These are phyloP conservation scores for Punctoribates punctum DNA, from an alignment of 2,888 invertebrate species.

Conservation along the genomic window DNA sequence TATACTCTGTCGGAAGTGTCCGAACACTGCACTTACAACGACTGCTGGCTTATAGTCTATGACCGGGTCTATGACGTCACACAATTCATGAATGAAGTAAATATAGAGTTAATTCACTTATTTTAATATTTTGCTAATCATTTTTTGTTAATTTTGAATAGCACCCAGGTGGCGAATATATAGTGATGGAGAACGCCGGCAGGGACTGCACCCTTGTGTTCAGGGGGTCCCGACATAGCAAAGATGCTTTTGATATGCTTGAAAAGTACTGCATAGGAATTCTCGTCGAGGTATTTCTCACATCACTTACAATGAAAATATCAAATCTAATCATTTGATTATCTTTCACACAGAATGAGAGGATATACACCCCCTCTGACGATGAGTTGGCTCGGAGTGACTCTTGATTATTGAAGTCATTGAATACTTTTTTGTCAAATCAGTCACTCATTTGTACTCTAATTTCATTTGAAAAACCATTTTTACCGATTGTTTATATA, in stretches of 20 bases:
- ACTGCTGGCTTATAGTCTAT: slow-evolving; percentile 83
- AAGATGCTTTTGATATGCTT: slow-evolving; percentile 63
- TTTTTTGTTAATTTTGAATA: too few relatives aligned
- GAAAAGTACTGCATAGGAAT: slow-evolving; percentile 71
- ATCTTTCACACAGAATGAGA: neutral
- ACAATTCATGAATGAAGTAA: slow-evolving; percentile 64
- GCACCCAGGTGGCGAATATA: slow-evolving; percentile 80
- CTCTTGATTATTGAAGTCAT: neutral
- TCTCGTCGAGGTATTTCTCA: slow-evolving; percentile 59
- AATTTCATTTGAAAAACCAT: too few relatives aligned
- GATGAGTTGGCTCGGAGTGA: neutral
- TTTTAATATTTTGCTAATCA: too few relatives aligned
- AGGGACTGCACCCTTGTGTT: slow-evolving; percentile 78
- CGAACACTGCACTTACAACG: slow-evolving; percentile 66
- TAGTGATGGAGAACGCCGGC: slow-evolving; percentile 78
- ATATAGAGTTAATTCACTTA: too few relatives aligned
- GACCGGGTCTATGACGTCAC: slow-evolving; percentile 81
- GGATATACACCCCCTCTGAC: neutral
- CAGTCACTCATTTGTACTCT: neutral
- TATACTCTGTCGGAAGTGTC: slow-evolving; percentile 66
- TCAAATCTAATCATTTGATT: neutral
- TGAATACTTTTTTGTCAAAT: neutral
- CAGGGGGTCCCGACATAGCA: slow-evolving; percentile 72
- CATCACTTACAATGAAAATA: neutral
- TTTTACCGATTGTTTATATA: too few relatives aligned